Base-by-base conservation (phyloP, 2,888 invertebrate species). In the Deilephila porcellus region DNA sequence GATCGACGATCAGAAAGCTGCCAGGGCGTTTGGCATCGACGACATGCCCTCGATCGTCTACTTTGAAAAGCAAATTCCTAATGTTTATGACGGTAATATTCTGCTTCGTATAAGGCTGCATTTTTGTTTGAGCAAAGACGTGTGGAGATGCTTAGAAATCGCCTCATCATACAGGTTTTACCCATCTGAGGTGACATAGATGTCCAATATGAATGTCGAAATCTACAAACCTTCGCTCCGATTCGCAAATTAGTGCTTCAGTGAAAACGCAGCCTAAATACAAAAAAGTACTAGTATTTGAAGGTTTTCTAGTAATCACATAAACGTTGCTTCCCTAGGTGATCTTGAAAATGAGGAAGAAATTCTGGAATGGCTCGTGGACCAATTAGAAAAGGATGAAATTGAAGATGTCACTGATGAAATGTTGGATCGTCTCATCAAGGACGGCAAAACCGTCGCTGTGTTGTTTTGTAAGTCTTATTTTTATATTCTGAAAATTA, bases 381-480 rank as follows among this genome's bases (percentile, higher is more conserved):
- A 97, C 78, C 98, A 98, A 90, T 95, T 98, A 80, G 98, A 98
- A 88, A 97, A 97, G 83, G 98, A 98, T 90, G 98, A 98, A 95
- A 98, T 98, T 82, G 98, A 98, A 95, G 98, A 98, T 91, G 97
- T 98, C 64, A 98, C 98, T 71, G 98, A 98, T 90, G 98, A 98
- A 93, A 98, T 98, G 98, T 95, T 98, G 82, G 98, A 98, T 88
- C 97, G 97, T 87, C 95, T 98, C 78, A 97, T 98, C 79, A 97
- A 97, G 85, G 98, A 98, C 86, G 98, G 98, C 80, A 98, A 98
- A 90, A 97, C 97, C 79, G 95, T 98, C 82, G 98, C 98, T 77
- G 98, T 98, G 75, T 95, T 98, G 75, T 98, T 98, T 91, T 98
- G 98, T 98, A 96, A 96, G 97, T 93, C 25, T 62, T 60, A 52